A percentile compares a stretch with the other conserved stretches of the same genome.
Conservation (phyloP, 2,888 invertebrate species). For the Diachrysia chrysitis region DNA sequence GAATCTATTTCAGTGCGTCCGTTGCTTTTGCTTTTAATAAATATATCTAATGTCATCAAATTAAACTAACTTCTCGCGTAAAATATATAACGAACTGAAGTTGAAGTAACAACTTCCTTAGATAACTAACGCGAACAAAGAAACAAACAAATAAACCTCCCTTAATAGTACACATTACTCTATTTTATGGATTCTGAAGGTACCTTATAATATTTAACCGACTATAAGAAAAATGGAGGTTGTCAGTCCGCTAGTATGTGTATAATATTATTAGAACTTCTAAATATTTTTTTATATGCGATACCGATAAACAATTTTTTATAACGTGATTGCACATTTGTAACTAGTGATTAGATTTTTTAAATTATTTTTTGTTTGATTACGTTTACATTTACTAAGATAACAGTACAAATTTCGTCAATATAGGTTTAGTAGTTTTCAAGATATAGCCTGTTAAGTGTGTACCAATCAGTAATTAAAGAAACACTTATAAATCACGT, state of each 20-base stretch:
- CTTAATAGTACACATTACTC: slow-evolving; percentile 52
- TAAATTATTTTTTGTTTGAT: background rate
- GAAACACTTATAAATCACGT: slow-evolving; percentile 33
- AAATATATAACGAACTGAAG: slow-evolving; percentile 55
- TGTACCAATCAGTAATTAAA: slow-evolving; percentile 22
- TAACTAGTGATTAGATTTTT: too few species aligned
- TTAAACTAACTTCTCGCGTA: slow-evolving; percentile 48
- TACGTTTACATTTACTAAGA: background rate
- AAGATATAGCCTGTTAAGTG: background rate
- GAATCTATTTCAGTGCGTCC: slow-evolving; percentile 23
- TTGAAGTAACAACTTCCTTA: slow-evolving; percentile 54
- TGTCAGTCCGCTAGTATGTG: background rate
- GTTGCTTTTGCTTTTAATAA: slow-evolving; percentile 22
- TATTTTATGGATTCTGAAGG: slow-evolving; percentile 42
- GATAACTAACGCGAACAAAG: slow-evolving; percentile 51
- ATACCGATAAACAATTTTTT: background rate
- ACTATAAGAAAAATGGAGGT: background rate
- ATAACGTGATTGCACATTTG: background rate
- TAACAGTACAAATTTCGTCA: background rate
- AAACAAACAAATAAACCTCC: slow-evolving; percentile 57
- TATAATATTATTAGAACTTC: background rate
- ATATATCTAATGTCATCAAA: slow-evolving; percentile 27
- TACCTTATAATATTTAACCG: slow-evolving; percentile 35
- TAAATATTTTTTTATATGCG: too few species aligned
- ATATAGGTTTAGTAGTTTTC: background rate